phyloP scores from a whole-genome alignment of 2,888 invertebrate species.

The Cheilosia impressa region DNA sequence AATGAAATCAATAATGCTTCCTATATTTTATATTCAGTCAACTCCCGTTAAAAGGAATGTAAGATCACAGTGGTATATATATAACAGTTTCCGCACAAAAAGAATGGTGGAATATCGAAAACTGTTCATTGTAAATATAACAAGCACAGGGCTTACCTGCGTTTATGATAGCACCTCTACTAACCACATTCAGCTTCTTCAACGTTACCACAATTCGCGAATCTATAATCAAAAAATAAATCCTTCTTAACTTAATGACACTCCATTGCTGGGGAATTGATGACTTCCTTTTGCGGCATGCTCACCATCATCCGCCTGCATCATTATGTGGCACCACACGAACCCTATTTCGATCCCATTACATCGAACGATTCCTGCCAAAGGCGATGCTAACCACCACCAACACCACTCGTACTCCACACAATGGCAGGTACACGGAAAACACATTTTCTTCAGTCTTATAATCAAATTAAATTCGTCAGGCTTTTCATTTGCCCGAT shows the following conservation, averaged over 20 bases:
- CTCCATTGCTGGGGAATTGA: conserved; percentile 48
- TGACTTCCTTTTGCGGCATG: conserved; percentile 45
- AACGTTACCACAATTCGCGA: conserved; percentile 25
- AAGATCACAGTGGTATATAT: too few relatives aligned
- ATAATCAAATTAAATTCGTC: conserved; percentile 63
- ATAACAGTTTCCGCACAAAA: too few relatives aligned
- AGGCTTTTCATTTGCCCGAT: conserved; percentile 32
- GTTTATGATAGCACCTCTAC: neutral
- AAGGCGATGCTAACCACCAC: neutral
- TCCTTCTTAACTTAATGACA: conserved; percentile 53
- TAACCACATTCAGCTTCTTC: neutral
- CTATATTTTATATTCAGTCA: too few relatives aligned
- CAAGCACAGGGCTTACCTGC: neutral
- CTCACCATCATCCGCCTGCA: conserved; percentile 4
- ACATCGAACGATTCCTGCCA: conserved; percentile 10
- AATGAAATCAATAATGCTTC: too few relatives aligned
- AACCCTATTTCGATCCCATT: conserved; percentile 18
- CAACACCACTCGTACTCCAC: neutral
- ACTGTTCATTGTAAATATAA: neutral
- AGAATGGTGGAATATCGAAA: too few relatives aligned
- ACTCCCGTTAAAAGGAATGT: too few relatives aligned
- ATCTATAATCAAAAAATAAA: conserved; percentile 52
- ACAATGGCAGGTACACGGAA: conserved; percentile 52
- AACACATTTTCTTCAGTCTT: conserved; percentile 55
- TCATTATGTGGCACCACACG: neutral